Evolutionary conservation across 1,140 invertebrate species (phyloP), one percentile per base, ranked within the genome.

Genomic region (Diuraphis noxia): DNA sequence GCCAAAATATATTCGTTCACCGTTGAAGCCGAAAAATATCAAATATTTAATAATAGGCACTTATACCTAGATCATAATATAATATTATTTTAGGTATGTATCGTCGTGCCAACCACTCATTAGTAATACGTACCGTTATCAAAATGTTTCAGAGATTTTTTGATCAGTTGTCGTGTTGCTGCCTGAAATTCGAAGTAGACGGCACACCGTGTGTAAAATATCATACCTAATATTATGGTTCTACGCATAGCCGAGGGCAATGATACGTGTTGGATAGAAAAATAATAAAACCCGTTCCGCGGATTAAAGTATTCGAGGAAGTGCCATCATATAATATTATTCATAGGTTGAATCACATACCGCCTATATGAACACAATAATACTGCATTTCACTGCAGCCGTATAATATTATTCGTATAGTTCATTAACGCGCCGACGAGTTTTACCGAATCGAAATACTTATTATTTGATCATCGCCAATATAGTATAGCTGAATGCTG

Each of bases 271-370:
- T 82, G 23, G 23, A 85, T 34, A 10, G 7, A 85, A 43, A 84
- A 43, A 84, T 36, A 40, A 82, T 38, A 84, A 43, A 36, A 52
- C n/a, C 85, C 34, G n/a, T 52, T 87, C 10, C 9, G 13, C 19
- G 46, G n/a, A 87, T 87, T 87, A 87, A 87, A 87, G 52, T 87
- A 87, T 87, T 87, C 34, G 38, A 52, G 23, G 21, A 87, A 87
- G 34, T 87, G n/a, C 10, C 34, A 52, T 87, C 41, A 1, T 85
- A 21, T 41, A 43, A 49, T 82, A 82, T 19, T 79, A 36, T 82
- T 30, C 38, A 81, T 81, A 25, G 34, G 34, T 6, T 1, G 21
- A 81, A 38, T 5, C 77, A 38, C 17, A 38, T 25, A 63, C 56
- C 5, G n/a, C n/a, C 30, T 25, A 81, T 40, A 8, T 10, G 77